Base-by-base conservation (phyloP, 2,113 vertebrate species). In the Epinephelus lanceolatus region DNA sequence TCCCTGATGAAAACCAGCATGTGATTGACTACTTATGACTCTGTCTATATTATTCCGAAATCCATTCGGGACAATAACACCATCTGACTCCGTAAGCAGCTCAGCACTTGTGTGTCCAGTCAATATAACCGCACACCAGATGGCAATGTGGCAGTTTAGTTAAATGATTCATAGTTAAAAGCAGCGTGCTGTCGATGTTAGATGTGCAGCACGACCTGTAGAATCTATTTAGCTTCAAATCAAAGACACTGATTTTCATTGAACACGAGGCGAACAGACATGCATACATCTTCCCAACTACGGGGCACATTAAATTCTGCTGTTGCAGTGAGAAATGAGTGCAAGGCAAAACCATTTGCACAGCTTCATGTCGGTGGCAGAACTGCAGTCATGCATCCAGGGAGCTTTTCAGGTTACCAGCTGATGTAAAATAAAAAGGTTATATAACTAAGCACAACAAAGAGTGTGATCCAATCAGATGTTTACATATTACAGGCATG, bases 121-220 rank as follows among this genome's bases (percentile, higher is more conserved):
- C 84, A 68, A 37, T 42, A 21, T 33, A 49, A 7, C 19, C 70
- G 8, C 74, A 73, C 80, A 78, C 52, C 85, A 88, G 86, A 90
- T 72, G 85, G 83, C 76, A 73, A 67, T 12, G 45, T 57, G 56
- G 76, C 45, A 85, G 74, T 81, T 75, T n/a, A 75, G 30, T 69
- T 66, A 63, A 87, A 87, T 76, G 59, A 70, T 73, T 85, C 78
- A 87, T n/a, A 55, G 52, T 72, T 78, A 65, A 86, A 87, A 87
- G 65, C 86, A 76, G 42, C 45, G 33, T 25, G 60, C 23, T 45
- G 40, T 17, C 70, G 53, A 77, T 71, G 72, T 59, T 27, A 65
- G 75, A 72, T 61, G 68, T 61, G 42, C 68, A 55, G 73, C 9
- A 3, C 18, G 1, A 84, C 80, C 51, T 51, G 82, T 47, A 52